Percentiles rank a stretch among this genome's conserved stretches.
Evolutionary conservation across 2,113 vertebrate genomes (phyloP).

Genomic region (Otis tarda): DNA sequence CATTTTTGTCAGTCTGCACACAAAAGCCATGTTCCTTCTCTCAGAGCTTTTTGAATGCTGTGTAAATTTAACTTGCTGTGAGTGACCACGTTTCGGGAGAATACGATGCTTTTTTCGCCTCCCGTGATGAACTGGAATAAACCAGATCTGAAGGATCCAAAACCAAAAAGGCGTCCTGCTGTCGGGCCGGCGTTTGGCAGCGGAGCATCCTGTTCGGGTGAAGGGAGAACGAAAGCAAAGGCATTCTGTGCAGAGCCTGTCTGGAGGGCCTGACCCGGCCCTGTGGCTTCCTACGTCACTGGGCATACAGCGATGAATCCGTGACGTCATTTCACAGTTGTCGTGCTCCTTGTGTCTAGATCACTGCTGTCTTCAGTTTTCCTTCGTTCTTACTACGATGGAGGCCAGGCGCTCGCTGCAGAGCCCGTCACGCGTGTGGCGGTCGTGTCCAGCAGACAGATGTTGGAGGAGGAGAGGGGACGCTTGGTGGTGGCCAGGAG

Average conservation of each 20-base stretch:
- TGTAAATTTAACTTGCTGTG: accelerated
- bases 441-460: not conserved
- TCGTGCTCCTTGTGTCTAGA: not conserved
- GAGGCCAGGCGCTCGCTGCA: not conserved
- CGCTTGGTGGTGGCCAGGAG: not conserved
- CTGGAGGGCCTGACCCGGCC: not conserved
- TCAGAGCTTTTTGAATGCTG: not conserved
- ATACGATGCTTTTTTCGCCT: accelerated
- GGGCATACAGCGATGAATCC: accelerated
- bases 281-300: not conserved
- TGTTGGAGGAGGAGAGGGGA: not conserved
- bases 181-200: not conserved
- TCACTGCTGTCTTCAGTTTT: accelerated
- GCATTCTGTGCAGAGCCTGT: accelerated
- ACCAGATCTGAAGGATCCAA: not conserved
- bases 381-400: accelerated
- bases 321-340: accelerated
- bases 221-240: not conserved
- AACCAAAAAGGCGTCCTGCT: accelerated
- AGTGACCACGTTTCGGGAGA: accelerated
- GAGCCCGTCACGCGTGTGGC: accelerated
- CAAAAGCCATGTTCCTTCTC: constrained; percentile 95
- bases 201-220: not conserved
- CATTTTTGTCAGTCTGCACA: constrained; percentile 79
- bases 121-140: accelerated